Evolutionary conservation across 2,113 vertebrate genomes (phyloP).

Genomic region (Pterocles orientalis): DNA sequence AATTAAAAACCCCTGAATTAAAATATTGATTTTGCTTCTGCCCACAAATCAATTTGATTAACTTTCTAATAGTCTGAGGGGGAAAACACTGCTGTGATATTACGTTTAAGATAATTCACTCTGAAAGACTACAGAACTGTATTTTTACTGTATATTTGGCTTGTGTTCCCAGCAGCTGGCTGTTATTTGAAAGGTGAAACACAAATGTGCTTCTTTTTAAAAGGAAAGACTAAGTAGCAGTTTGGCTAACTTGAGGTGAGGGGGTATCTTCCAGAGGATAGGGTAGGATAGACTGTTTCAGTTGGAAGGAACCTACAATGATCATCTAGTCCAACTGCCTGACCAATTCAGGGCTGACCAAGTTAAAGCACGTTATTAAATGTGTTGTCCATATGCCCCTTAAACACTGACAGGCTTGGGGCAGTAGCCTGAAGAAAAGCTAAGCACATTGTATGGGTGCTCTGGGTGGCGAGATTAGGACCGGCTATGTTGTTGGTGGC

Average conservation of each 20-base stretch:
- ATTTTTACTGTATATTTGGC: background rate
- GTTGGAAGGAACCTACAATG: no score
- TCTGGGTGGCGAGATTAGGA: background rate
- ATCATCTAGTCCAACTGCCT: no score
- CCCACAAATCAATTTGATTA: background rate
- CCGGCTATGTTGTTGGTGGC: background rate
- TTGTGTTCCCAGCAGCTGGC: background rate
- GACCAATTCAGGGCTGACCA: no score
- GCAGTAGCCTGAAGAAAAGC: background rate
- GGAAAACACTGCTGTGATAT: background rate
- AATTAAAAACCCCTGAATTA: background rate
- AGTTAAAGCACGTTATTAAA: no score
- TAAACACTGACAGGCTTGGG: no score
- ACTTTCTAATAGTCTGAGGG: background rate
- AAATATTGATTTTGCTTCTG: constrained; percentile 14
- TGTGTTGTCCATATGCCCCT: no score
- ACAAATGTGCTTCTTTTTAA: background rate
- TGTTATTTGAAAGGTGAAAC: background rate
- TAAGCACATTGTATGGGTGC: background rate
- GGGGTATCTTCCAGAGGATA: background rate
- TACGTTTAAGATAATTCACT: background rate
- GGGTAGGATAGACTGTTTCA: no score
- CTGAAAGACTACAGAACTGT: background rate
- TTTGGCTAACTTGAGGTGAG: background rate
- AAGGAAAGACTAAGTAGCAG: background rate